Evolutionary conservation across 2,113 vertebrate genomes (phyloP).

Genomic region (Syngnathus scovelli): DNA sequence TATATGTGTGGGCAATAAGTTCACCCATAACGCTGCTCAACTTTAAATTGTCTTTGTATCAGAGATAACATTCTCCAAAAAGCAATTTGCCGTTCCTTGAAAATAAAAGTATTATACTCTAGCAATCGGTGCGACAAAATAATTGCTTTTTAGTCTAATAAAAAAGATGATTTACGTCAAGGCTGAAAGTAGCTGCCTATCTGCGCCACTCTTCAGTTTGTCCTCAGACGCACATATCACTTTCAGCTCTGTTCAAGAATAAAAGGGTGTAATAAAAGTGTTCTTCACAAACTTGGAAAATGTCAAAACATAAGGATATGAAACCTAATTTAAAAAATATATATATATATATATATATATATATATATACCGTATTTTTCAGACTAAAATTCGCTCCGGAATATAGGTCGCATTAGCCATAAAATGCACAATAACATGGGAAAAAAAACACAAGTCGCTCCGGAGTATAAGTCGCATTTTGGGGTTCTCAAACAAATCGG

Average conservation of each 20-base stretch:
- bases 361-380: too few species aligned
- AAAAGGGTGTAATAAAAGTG: too few species aligned
- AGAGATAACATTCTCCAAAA: neutral
- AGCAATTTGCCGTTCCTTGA: neutral
- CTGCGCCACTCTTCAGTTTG: neutral
- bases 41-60: constrained; percentile 2
- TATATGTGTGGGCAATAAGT: neutral
- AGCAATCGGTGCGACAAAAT: neutral
- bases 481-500: too few species aligned
- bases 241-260: neutral
- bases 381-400: too few species aligned
- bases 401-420: too few species aligned
- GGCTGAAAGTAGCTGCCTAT: neutral
- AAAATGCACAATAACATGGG: too few species aligned
- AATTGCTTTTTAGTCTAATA: neutral
- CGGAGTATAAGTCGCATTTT: too few species aligned
- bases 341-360: too few species aligned
- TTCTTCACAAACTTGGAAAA: too few species aligned
- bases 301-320: too few species aligned
- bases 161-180: neutral
- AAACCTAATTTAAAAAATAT: too few species aligned
- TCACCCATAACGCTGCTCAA: neutral
- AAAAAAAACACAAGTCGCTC: too few species aligned
- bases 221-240: neutral
- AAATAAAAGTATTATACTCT: neutral